Evolutionary conservation across 2,888 invertebrate genomes (phyloP), one percentile per base, ranked within the genome.

Genomic region (Eristalinus aeneus): DNA sequence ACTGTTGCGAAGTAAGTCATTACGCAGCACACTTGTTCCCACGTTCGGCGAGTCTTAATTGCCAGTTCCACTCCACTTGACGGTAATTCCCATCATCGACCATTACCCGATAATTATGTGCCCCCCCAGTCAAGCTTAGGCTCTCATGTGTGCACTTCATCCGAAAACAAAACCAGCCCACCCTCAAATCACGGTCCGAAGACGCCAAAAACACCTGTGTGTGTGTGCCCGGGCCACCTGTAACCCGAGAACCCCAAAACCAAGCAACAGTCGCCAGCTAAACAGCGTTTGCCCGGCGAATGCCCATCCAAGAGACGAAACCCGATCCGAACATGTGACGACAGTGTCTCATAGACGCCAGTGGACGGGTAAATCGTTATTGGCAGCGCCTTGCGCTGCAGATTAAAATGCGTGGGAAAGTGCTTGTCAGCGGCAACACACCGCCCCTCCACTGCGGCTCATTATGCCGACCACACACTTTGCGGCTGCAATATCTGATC

Each of bases 331-430:
- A 53, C 34, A 20, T 64, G 76, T 76, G 72, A 68, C 58, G 60
- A 54, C 39, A 32, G 11, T 31, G 39, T 60, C 68, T 53, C 58
- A 65, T 60, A 36, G 65, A 68, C 61, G 36, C 36, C 67, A 56
- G 53, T 23, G 69, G 82, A 69, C 65, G 86, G 64, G 4, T 77
- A 82, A 77, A 82, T 77, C 77, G 60, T 82, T 85, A 85, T 85
- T 85, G 63, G 63, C n/a, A 71, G 71, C n/a, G 68, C 34, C 46
- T 75, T 84, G 65, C 60, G 56, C 46, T 20, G 54, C 72, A 67
- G 65, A 23, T 27, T 64, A 46, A 63, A 67, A 76, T 86, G 82
- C 86, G 86, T 86, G 86, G 81, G 86, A 86, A 86, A 64, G 68
- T 61, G 39, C 36, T 69, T 82, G 77, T 74, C 65, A 68, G 73